phyloP scores from a whole-genome alignment of 2,113 vertebrate species.

The Pipa parva region DNA sequence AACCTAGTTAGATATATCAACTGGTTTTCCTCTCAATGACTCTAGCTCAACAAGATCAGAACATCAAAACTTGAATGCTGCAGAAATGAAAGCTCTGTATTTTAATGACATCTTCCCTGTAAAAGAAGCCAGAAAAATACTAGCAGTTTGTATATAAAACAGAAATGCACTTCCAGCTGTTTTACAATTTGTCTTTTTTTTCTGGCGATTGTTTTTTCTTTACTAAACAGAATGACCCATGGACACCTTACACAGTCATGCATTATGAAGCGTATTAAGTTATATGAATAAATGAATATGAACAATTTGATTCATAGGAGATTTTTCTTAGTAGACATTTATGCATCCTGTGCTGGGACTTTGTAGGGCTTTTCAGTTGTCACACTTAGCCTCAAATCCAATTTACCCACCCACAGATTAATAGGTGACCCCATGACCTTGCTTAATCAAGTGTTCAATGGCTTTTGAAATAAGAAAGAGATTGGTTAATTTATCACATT shows the following conservation, averaged over 20 bases:
- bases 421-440: slow-evolving; percentile 26
- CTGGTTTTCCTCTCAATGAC: too few relatives aligned
- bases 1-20: too few relatives aligned
- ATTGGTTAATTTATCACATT: slow-evolving; percentile 33
- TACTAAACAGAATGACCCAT: background rate
- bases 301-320: slow-evolving; percentile 29
- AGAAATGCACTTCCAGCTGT: too few relatives aligned
- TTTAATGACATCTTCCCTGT: too few relatives aligned
- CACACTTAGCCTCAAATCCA: slow-evolving; percentile 32
- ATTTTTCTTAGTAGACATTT: slow-evolving; percentile 8
- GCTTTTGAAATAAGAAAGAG: slow-evolving; percentile 19
- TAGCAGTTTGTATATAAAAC: too few relatives aligned
- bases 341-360: slow-evolving; percentile 25
- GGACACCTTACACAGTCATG: background rate
- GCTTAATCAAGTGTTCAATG: slow-evolving; percentile 21
- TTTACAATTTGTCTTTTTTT: too few relatives aligned
- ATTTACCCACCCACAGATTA: slow-evolving; percentile 38
- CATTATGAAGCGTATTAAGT: slow-evolving; percentile 22
- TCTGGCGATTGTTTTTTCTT: too few relatives aligned
- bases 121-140: too few relatives aligned
- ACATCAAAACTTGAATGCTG: too few relatives aligned
- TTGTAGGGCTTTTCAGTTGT: slow-evolving; percentile 28
- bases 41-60: too few relatives aligned
- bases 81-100: too few relatives aligned
- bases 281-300: slow-evolving; percentile 29